Percentiles rank a stretch among this genome's conserved stretches.
These are phyloP conservation scores for Cinara cedri DNA, from an alignment of 2,888 invertebrate species.

Conservation along the genomic window DNA sequence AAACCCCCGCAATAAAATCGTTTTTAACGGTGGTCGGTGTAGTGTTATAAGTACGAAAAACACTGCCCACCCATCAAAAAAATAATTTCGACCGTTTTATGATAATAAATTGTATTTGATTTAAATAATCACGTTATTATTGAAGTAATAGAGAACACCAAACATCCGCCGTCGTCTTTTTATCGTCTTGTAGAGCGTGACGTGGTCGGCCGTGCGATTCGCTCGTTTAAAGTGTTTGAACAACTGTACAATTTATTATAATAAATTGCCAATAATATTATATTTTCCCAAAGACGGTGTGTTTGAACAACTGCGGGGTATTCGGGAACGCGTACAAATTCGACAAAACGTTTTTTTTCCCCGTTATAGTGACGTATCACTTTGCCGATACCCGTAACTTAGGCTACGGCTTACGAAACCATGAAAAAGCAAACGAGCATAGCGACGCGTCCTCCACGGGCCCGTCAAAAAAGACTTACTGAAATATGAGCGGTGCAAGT, in stretches of 20 bases:
- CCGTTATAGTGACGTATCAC: too few species aligned
- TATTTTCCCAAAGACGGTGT: background rate
- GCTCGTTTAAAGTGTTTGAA: conserved; percentile 18
- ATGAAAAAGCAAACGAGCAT: too few species aligned
- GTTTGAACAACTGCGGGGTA: background rate
- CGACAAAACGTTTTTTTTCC: too few species aligned
- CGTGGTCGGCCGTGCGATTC: background rate
- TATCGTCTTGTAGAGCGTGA: background rate
- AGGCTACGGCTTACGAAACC: too few species aligned
- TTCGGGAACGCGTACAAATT: background rate
- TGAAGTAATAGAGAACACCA: background rate
- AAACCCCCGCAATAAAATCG: background rate
- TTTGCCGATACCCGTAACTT: too few species aligned
- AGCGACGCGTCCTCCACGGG: too few species aligned
- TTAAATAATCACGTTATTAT: background rate
- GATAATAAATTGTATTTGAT: background rate
- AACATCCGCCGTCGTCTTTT: background rate
- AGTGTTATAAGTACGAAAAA: background rate
- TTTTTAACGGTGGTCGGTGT: background rate
- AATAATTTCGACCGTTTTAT: background rate
- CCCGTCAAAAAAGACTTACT: too few species aligned
- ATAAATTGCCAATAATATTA: background rate
- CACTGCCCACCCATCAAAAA: background rate
- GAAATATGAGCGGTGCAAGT: too few species aligned
- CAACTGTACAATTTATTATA: background rate